Conservation (phyloP, 2,113 vertebrate species). For the Cygnus buccinator region DNA sequence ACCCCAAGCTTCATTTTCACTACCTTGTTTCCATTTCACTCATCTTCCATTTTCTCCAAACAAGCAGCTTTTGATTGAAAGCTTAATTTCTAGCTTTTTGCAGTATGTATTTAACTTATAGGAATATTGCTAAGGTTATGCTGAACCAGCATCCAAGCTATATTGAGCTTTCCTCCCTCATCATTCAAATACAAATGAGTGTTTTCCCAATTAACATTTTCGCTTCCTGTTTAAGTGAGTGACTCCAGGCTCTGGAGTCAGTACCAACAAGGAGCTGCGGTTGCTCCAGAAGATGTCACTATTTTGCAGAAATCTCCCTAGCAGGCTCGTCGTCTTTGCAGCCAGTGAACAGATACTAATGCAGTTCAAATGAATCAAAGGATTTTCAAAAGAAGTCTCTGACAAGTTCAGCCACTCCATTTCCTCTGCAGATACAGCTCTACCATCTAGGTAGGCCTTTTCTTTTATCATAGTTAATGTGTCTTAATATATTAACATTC, state of each 20-base stretch:
- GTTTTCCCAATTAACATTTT: rapidly evolving
- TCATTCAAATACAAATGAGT: background rate
- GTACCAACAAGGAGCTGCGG: rapidly evolving
- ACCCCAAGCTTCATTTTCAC: background rate
- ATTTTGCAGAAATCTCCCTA: background rate
- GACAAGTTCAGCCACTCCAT: background rate
- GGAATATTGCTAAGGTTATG: background rate
- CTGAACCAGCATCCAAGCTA: background rate
- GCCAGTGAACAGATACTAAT: rapidly evolving
- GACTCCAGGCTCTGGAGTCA: background rate
- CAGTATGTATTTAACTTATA: background rate
- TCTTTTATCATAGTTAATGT: background rate
- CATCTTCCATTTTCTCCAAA: background rate
- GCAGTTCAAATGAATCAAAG: rapidly evolving
- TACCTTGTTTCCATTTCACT: background rate
- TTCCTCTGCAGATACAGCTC: background rate
- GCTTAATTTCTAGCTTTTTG: background rate
- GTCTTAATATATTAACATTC: background rate
- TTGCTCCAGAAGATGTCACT: background rate
- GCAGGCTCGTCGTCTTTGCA: background rate
- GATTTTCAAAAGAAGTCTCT: background rate
- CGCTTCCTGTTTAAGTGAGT: too few relatives aligned
- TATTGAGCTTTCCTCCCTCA: background rate
- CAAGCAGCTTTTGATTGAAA: background rate
- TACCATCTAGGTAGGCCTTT: background rate